phyloP scores from a whole-genome alignment of 2,888 invertebrate species.

The Andrena marginata region DNA sequence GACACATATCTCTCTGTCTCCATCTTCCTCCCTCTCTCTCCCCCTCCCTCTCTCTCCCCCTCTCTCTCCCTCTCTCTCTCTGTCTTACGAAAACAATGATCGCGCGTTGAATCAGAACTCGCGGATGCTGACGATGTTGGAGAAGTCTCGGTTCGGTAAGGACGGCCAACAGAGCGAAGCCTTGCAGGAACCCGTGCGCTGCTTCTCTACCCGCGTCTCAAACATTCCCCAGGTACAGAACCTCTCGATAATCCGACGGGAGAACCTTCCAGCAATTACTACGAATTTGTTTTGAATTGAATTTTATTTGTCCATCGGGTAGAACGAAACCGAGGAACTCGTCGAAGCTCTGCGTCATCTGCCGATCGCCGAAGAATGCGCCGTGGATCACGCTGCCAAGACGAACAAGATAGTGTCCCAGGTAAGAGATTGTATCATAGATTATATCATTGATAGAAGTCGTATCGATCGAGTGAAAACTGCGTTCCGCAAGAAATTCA shows the following conservation, averaged over 20 bases:
- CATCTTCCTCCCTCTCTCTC: too few relatives aligned
- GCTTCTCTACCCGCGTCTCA: background rate
- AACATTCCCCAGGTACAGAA: constrained; percentile 5
- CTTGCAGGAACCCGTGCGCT: background rate
- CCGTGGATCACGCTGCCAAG: background rate
- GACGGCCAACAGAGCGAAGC: background rate
- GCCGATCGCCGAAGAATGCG: constrained; percentile 50
- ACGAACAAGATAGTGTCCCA: constrained; percentile 17
- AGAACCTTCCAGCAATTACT: background rate
- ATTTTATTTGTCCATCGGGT: background rate
- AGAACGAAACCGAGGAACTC: constrained; percentile 48
- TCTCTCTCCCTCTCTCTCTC: too few relatives aligned
- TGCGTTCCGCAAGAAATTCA: too few relatives aligned
- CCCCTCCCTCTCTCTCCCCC: too few relatives aligned
- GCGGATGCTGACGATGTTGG: constrained; percentile 39
- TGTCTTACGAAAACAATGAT: background rate
- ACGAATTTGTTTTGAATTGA: background rate
- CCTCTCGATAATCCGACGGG: background rate
- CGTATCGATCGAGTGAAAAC: too few relatives aligned
- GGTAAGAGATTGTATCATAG: constrained; percentile 38
- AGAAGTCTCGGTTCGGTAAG: background rate
- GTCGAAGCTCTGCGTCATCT: constrained; percentile 43
- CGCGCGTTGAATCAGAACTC: constrained; percentile 14
- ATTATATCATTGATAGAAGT: background rate
- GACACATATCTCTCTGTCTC: too few relatives aligned